phyloP scores from a whole-genome alignment of 2,113 vertebrate genomes.

The Erythrocercus mccallii region DNA sequence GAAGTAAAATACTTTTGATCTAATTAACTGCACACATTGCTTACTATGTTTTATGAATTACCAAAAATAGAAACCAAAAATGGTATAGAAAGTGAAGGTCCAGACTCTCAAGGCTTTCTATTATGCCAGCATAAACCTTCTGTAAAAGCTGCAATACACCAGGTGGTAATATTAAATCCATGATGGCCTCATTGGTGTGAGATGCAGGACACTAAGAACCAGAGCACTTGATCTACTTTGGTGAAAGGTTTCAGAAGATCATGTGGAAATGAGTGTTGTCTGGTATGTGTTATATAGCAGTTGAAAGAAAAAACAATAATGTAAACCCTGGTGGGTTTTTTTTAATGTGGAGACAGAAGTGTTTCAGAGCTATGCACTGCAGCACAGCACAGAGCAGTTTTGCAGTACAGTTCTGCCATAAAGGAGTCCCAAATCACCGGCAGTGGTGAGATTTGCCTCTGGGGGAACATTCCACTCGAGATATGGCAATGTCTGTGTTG shows the following conservation, averaged over 20 bases:
- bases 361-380: neutral
- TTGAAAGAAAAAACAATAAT: neutral
- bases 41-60: neutral
- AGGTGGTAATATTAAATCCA: neutral
- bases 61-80: neutral
- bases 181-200: neutral
- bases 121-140: neutral
- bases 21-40: neutral
- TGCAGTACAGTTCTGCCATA: neutral
- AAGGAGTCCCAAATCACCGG: neutral
- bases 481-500: neutral
- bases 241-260: neutral
- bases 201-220: neutral
- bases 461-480: neutral
- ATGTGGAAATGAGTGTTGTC: neutral
- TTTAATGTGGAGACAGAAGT: neutral
- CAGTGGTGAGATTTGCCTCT: neutral
- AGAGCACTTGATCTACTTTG: neutral
- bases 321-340: accelerated
- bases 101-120: neutral
- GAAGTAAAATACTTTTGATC: neutral
- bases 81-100: neutral
- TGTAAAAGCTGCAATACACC: neutral
- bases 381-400: neutral
- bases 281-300: neutral